Percentiles rank a stretch among this genome's conserved stretches.
phyloP scores from a whole-genome alignment of 64 coral and sea anemone genomes.

The Montipora capricornis region DNA sequence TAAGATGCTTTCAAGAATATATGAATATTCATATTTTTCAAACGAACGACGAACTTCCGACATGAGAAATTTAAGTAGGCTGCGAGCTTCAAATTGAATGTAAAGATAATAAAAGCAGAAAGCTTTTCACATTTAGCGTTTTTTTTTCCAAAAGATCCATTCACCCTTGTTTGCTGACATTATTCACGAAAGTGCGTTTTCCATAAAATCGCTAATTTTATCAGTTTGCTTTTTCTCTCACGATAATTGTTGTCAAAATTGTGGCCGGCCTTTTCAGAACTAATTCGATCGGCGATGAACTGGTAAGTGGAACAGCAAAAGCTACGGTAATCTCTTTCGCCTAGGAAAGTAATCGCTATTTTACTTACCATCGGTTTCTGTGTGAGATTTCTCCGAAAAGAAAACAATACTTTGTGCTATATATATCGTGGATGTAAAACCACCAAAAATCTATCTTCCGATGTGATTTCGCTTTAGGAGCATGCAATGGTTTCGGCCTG shows the following conservation, averaged over 20 bases:
- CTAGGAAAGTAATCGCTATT: background rate
- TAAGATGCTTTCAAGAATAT: background rate
- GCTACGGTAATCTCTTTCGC: too few species aligned
- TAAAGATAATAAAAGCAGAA: background rate
- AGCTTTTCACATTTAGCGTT: background rate
- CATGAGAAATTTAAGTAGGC: background rate
- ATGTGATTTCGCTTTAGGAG: background rate
- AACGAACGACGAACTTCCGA: background rate
- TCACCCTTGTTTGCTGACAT: too few species aligned
- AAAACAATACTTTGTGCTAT: background rate
- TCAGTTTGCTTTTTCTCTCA: background rate
- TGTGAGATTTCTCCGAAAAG: background rate
- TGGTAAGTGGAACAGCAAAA: background rate
- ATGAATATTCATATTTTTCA: constrained; percentile 26
- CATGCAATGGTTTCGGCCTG: background rate
- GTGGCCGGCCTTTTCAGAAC: background rate
- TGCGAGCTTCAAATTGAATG: background rate
- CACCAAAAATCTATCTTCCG: background rate
- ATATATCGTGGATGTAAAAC: background rate
- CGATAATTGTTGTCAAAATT: constrained; percentile 24
- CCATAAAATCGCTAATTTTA: constrained; percentile 7
- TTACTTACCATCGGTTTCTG: background rate
- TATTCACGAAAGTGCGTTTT: background rate
- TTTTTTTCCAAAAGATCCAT: background rate
- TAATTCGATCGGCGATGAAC: background rate